These are phyloP conservation scores for Paramormyrops hopkinsi DNA, from an alignment of 2,797 vertebrate genomes.

Conservation along the genomic window DNA sequence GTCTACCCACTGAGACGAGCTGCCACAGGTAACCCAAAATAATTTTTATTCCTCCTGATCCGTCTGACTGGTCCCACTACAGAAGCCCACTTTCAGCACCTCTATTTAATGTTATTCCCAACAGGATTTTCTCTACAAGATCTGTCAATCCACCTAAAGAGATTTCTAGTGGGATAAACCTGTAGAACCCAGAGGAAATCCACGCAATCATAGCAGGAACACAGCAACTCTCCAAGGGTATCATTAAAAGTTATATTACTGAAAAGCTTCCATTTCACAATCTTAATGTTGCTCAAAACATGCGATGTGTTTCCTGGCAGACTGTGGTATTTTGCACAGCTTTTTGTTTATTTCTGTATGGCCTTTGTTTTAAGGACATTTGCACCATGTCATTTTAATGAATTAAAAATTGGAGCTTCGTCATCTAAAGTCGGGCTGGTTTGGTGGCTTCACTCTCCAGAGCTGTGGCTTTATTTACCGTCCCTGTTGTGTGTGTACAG, in stretches of 20 bases:
- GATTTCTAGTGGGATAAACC: background rate
- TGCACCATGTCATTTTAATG: background rate
- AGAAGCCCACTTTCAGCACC: background rate
- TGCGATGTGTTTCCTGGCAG: background rate
- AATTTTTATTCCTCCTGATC: background rate
- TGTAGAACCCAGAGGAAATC: background rate
- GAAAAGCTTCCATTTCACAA: background rate
- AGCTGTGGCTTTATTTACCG: background rate
- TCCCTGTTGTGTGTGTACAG: background rate
- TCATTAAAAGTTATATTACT: background rate
- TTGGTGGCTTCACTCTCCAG: background rate
- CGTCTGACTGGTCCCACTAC: background rate
- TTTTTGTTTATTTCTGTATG: background rate
- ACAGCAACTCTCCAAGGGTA: background rate
- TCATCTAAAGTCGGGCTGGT: background rate
- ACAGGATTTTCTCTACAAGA: background rate
- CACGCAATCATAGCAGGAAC: background rate
- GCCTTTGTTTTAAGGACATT: background rate
- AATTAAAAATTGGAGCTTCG: background rate
- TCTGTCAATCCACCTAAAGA: background rate
- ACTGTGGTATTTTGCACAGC: background rate
- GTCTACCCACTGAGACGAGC: background rate
- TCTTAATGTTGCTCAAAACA: background rate
- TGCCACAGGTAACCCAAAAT: background rate
- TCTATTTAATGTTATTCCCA: background rate